These are phyloP conservation scores for Percopsis omiscomaycus DNA, from an alignment of 2,797 vertebrate species.

Conservation along the genomic window DNA sequence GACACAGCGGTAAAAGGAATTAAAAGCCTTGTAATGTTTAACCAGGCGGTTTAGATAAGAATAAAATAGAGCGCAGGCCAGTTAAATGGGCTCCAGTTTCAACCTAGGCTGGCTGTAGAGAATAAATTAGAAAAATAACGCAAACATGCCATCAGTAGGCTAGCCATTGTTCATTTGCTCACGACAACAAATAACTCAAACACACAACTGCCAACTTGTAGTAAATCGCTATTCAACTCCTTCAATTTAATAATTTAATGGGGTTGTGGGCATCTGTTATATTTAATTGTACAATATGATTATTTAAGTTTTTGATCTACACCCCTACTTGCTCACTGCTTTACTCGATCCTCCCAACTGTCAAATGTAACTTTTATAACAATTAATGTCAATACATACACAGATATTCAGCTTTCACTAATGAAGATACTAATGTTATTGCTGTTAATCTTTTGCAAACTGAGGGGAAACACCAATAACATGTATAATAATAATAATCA, in stretches of 20 bases:
- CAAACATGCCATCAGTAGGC: constrained; percentile 1
- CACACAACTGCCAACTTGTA: constrained; percentile 5
- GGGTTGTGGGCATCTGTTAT: neutral
- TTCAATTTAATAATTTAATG: neutral
- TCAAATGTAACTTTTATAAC: neutral
- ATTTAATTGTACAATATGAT: neutral
- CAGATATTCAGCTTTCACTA: neutral
- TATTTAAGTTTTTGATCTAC: neutral
- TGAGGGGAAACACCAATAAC: no score
- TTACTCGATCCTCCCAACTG: constrained; percentile 14
- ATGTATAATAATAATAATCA: no score
- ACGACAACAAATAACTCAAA: constrained; percentile 7
- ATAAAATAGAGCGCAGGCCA: constrained; percentile 11
- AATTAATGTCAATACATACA: neutral
- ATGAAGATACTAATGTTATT: neutral
- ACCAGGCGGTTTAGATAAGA: constrained; percentile 52
- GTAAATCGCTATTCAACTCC: constrained; percentile 1
- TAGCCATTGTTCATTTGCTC: constrained; percentile 15
- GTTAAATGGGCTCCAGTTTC: constrained; percentile 42
- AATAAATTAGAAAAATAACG: constrained; percentile 31
- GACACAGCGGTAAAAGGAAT: constrained; percentile 67
- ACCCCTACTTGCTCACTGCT: neutral
- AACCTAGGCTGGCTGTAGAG: constrained; percentile 18
- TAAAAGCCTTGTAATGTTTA: constrained; percentile 65
- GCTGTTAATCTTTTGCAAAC: no score